Percentiles rank a stretch among this genome's conserved stretches.
phyloP scores from a whole-genome alignment of 2,888 invertebrate genomes.

The Apocheima hispidaria region DNA sequence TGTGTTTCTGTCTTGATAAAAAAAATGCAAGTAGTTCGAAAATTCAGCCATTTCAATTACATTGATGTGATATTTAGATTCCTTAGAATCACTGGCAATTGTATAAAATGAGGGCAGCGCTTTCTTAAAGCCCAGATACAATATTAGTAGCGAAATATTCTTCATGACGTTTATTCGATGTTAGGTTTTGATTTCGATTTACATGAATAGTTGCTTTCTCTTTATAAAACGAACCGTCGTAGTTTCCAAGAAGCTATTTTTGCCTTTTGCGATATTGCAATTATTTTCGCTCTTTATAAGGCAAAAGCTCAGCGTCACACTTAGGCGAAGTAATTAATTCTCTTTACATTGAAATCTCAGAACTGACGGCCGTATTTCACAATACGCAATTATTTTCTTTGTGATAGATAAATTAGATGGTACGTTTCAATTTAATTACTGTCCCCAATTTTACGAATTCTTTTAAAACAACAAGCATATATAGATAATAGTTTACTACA shows the following conservation, averaged over 20 bases:
- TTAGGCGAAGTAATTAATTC: constrained; percentile 19
- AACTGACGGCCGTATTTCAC: constrained; percentile 20
- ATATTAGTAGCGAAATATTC: too few species aligned
- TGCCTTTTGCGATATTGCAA: constrained; percentile 8
- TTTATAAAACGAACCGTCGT: not conserved
- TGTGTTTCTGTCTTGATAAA: too few species aligned
- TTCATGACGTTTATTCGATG: too few species aligned
- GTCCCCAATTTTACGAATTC: constrained; percentile 1
- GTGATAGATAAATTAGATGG: constrained; percentile 20
- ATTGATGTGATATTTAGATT: too few species aligned
- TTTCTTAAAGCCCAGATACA: too few species aligned
- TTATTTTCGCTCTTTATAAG: constrained; percentile 3
- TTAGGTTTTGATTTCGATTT: not conserved
- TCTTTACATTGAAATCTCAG: constrained; percentile 25
- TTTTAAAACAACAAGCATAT: not conserved
- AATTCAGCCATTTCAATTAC: too few species aligned
- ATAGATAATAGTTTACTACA: not conserved
- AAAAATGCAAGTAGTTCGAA: too few species aligned
- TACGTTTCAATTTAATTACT: not conserved
- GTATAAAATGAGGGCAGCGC: too few species aligned
- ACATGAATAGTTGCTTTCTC: too few species aligned
- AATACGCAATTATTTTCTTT: constrained; percentile 26
- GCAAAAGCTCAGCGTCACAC: constrained; percentile 10
- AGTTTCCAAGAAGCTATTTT: not conserved
- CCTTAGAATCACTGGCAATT: too few species aligned